Evolutionary conservation across 2,797 vertebrate species (phyloP).

Genomic region (Todus mexicanus): DNA sequence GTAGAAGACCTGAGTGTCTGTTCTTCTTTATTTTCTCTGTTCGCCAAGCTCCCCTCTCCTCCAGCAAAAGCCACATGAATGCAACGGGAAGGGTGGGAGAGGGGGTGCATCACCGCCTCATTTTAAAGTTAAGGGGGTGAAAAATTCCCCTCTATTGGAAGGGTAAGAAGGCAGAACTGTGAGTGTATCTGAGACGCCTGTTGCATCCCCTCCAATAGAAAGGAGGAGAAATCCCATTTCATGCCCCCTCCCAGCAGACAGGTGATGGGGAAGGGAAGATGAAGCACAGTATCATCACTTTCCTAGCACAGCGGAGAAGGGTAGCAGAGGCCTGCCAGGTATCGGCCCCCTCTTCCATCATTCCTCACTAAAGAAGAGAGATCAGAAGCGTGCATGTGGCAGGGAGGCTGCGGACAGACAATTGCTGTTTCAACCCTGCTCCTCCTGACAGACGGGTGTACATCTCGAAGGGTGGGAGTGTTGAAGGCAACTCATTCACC

Average conservation of each 20-base stretch:
- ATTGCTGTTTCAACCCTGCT: background rate
- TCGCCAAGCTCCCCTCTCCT: background rate
- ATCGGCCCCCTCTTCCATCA: background rate
- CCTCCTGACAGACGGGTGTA: background rate
- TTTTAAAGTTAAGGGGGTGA: background rate
- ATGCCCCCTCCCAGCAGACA: background rate
- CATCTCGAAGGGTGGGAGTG: accelerated
- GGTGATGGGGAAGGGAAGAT: background rate
- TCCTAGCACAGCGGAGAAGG: background rate
- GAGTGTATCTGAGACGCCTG: background rate
- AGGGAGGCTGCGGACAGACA: background rate
- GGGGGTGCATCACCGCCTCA: background rate
- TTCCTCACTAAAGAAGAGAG: background rate
- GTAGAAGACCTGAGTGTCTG: background rate
- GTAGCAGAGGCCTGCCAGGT: background rate
- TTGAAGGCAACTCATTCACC: background rate
- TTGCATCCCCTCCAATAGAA: background rate
- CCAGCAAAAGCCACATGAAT: background rate
- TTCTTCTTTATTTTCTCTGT: background rate
- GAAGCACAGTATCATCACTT: background rate
- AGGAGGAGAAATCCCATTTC: background rate
- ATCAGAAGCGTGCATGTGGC: background rate
- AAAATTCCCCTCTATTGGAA: background rate
- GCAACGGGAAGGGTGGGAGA: background rate
- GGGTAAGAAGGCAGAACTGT: background rate